A percentile compares a stretch with the other conserved stretches of the same genome.
These are phyloP conservation scores for Leucosticte australis DNA, from an alignment of 2,113 vertebrate species.

Conservation along the genomic window DNA sequence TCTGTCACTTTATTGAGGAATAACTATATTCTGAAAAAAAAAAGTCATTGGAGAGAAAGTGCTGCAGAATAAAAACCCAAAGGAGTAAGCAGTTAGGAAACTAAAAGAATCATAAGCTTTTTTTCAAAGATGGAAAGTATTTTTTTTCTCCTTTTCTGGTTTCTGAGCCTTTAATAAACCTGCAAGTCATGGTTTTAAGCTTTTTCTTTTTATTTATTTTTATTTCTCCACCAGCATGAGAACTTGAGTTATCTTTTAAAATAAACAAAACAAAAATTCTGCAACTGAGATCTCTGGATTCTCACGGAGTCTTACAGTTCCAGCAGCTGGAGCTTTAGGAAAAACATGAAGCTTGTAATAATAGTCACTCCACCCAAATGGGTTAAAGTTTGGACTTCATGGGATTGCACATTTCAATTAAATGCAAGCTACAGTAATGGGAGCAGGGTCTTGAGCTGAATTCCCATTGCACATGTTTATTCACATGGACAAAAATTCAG, in stretches of 20 bases:
- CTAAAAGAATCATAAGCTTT: background rate
- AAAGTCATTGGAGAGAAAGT: background rate
- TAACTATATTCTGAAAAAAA: background rate
- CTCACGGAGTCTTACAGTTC: background rate
- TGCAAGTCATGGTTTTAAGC: background rate
- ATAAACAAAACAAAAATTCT: conserved; percentile 17
- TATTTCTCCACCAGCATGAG: background rate
- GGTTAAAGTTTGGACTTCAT: conserved; percentile 20
- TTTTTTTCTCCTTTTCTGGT: background rate
- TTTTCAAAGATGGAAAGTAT: background rate
- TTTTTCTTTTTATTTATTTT: background rate
- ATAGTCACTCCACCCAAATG: conserved; percentile 2
- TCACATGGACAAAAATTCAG: background rate
- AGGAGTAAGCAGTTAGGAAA: background rate
- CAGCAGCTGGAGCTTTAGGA: conserved; percentile 16
- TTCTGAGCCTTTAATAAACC: background rate
- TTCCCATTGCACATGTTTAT: conserved; percentile 35
- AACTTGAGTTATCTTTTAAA: conserved; percentile 31
- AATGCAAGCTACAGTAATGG: background rate
- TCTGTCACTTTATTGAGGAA: background rate
- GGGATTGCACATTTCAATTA: background rate
- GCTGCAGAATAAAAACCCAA: background rate
- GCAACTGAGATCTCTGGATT: background rate
- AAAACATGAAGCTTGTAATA: background rate
- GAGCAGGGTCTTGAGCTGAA: background rate